Base-by-base conservation (phyloP, 1,140 invertebrate genomes). In the Drosophila cardini region DNA sequence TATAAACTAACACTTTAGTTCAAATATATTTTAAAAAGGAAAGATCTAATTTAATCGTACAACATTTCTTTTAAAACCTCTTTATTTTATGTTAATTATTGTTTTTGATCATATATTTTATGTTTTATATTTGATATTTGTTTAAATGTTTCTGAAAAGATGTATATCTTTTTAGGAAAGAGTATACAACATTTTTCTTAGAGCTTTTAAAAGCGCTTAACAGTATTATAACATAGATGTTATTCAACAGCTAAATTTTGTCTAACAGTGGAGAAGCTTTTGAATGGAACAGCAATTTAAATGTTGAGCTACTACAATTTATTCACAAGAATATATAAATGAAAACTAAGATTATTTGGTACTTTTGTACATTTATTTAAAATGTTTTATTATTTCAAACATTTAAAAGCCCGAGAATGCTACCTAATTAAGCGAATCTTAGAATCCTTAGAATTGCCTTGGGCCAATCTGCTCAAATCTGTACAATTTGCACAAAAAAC, bases 401-500 rank as follows among this genome's bases (percentile, higher is more conserved):
- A 46, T 16, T 46, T 9, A 4, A 26, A 26, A 26, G 4, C 4
- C 21, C 3, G 21, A 26, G 21, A 26, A 26, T 26, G 21, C 21
- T 5, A 0, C 0, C 21, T 26, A 26, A 26, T 26, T 26, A 26
- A 26, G 21, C 4, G 5, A 26, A 26, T 5, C 21, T 26, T 5
- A 26, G 21, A 26, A 32, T 32, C 48, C 26, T 7, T 3, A 36
- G 53, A 34, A 50, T 43, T 43, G 46, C 70, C 62, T 13, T 26
- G 52, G 55, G 62, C 50, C 30, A 52, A 57, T 9, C 63, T 67
- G 45, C 43, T 67, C 36, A 72, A 63, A 48, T 30, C 61, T 46
- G n/a, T 16, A 38, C 48, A 62, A 62, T 62, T 53, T 62, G 58
- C 36, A 45, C 53, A 70, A 69, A 77, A 65, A 78, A 72, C 50